These are phyloP conservation scores for Atractosteus spatula DNA, from an alignment of 2,113 vertebrate species.

Conservation along the genomic window DNA sequence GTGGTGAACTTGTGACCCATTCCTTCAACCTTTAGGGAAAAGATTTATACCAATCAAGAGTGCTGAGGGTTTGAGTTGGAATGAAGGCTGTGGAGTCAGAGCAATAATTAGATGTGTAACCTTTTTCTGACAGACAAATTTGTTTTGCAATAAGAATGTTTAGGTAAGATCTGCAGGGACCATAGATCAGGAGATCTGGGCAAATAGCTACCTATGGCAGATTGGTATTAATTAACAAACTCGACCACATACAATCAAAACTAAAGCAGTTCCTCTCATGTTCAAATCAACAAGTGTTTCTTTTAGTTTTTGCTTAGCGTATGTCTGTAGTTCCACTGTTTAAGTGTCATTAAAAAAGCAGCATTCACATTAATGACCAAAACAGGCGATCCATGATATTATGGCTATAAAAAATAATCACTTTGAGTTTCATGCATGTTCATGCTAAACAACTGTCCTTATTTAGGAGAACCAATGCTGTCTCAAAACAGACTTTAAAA, in stretches of 20 bases:
- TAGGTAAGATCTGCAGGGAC: constrained; percentile 74
- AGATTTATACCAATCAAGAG: constrained; percentile 60
- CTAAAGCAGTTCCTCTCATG: constrained; percentile 42
- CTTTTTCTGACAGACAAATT: constrained; percentile 69
- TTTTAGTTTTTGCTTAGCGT: constrained; percentile 17
- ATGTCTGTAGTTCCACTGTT: constrained; percentile 35
- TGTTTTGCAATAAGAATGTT: constrained; percentile 68
- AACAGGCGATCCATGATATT: too few relatives aligned
- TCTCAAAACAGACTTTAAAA: constrained; percentile 63
- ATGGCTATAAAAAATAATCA: too few relatives aligned
- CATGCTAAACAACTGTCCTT: constrained; percentile 62
- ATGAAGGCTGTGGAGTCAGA: constrained; percentile 57
- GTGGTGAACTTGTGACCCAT: constrained; percentile 66
- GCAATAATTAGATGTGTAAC: constrained; percentile 57
- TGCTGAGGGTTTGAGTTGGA: constrained; percentile 63
- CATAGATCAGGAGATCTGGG: constrained; percentile 66
- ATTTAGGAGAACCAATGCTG: constrained; percentile 63
- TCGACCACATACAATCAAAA: constrained; percentile 74
- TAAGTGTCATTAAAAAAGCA: constrained; percentile 30
- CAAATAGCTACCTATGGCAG: constrained; percentile 63
- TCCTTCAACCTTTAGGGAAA: constrained; percentile 56
- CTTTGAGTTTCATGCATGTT: too few relatives aligned
- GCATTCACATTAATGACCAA: background rate
- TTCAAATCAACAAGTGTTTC: constrained; percentile 60
- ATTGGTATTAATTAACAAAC: constrained; percentile 81